Percentiles rank a stretch among this genome's conserved stretches.
These are phyloP conservation scores for Leuciscus waleckii DNA, from an alignment of 2,797 vertebrate genomes.

Conservation along the genomic window DNA sequence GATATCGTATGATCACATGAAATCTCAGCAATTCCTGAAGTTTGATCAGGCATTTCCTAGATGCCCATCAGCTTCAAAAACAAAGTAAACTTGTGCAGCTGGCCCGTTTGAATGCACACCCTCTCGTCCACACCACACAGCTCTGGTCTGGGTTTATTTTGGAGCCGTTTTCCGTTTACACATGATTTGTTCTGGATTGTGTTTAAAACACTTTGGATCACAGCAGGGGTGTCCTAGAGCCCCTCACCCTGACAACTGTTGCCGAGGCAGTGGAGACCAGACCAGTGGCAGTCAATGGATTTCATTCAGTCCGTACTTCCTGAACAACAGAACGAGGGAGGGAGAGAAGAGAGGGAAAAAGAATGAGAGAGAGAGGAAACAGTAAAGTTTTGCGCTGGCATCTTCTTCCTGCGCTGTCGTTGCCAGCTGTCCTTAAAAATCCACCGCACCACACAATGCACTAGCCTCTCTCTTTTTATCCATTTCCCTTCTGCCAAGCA, in stretches of 20 bases:
- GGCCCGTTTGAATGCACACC: conserved; percentile 21
- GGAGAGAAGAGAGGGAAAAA: conserved; percentile 46
- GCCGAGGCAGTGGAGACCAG: conserved; percentile 56
- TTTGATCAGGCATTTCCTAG: not conserved
- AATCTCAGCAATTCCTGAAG: not conserved
- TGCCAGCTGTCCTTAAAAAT: conserved; percentile 65
- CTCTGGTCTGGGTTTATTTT: conserved; percentile 51
- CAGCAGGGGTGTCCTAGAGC: conserved; percentile 38
- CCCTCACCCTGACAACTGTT: conserved; percentile 65
- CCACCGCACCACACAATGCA: conserved; percentile 56
- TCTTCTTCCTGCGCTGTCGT: conserved; percentile 57
- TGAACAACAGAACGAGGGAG: conserved; percentile 63
- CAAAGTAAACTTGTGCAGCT: conserved; percentile 31
- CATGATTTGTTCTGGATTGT: conserved; percentile 58
- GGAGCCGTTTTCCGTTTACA: conserved; percentile 42
- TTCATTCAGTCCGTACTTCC: conserved; percentile 68
- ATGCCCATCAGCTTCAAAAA: not conserved
- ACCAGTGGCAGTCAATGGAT: conserved; percentile 67
- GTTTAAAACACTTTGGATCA: conserved; percentile 43
- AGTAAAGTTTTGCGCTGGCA: conserved; percentile 57
- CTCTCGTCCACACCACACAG: conserved; percentile 38
- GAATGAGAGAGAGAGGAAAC: conserved; percentile 59
- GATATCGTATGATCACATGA: not conserved
- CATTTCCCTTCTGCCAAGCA: conserved; percentile 44
- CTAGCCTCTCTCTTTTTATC: conserved; percentile 48